Conservation (phyloP, 1,140 invertebrate species). For the Drosophila fuyamai region DNA sequence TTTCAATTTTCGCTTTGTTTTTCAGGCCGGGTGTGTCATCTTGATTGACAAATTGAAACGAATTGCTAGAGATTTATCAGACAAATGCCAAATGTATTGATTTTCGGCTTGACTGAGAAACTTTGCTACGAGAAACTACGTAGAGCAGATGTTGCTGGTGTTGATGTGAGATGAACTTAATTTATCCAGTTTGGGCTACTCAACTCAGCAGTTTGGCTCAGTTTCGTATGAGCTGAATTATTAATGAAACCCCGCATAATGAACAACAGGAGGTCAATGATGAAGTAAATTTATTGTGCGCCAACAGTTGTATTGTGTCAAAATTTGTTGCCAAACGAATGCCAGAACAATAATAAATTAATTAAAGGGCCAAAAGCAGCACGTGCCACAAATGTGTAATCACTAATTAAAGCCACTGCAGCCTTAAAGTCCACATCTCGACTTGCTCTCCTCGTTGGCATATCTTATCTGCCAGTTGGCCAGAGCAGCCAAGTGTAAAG, state of each 20-base stretch:
- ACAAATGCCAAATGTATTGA: slow-evolving; percentile 38
- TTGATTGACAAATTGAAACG: slow-evolving; percentile 72
- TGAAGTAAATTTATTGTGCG: slow-evolving; percentile 52
- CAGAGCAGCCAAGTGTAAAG: slow-evolving; percentile 27
- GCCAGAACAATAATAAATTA: slow-evolving; percentile 76
- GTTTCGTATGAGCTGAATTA: slow-evolving; percentile 54
- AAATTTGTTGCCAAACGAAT: slow-evolving; percentile 56
- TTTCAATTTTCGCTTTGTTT: slow-evolving; percentile 56
- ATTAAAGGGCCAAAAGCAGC: slow-evolving; percentile 51
- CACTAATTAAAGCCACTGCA: slow-evolving; percentile 39
- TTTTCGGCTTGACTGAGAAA: slow-evolving; percentile 14
- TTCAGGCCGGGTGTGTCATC: slow-evolving; percentile 44
- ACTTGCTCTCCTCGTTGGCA: neutral
- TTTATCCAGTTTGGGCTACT: slow-evolving; percentile 66
- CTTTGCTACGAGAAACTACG: neutral
- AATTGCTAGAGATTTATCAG: slow-evolving; percentile 58
- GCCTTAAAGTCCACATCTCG: slow-evolving; percentile 19
- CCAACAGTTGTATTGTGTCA: slow-evolving; percentile 47
- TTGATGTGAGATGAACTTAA: slow-evolving; percentile 44
- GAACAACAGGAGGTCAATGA: slow-evolving; percentile 16
- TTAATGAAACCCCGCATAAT: slow-evolving; percentile 47
- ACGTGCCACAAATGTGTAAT: slow-evolving; percentile 63
- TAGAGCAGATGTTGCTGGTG: slow-evolving; percentile 27
- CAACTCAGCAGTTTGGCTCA: slow-evolving; percentile 52
- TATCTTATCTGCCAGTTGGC: slow-evolving; percentile 27